Base-by-base conservation (phyloP, 2,797 vertebrate genomes). In the Anableps anableps region DNA sequence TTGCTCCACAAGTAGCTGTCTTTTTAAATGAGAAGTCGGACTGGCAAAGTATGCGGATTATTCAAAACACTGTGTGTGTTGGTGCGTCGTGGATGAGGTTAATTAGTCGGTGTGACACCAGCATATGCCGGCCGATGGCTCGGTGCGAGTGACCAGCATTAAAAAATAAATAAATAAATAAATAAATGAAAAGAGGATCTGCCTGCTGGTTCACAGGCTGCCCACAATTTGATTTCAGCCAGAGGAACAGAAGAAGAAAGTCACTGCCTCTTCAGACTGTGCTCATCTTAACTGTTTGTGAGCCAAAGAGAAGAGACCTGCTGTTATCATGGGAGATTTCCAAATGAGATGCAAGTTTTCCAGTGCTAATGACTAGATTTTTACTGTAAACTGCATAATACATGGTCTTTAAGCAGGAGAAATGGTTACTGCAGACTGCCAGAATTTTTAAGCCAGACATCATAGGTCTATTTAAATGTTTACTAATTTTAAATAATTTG, bases 81-180 rank as follows among this genome's bases (percentile, higher is more conserved):
- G 85, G 72, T 79, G 78, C 26, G 29, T 73, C 77, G 75, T 31
- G 84, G 79, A 68, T 43, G 80, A 82, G 88, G 87, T 90, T 91
- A 89, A 93, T 92, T 92, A 86, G 90, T 88, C 84, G 72, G 70
- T 85, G 90, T 53, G 75, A 91, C 83, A 80, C 84, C 84, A 89
- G 82, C 89, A 90, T 85, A 90, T 91, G 91, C 85, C 51, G 45
- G 70, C 77, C 29, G 60, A 84, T 89, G 83, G 86, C 89, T 92
- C 74, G 82, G 83, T 62, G 83, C 76, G 80, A 88, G 88, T 45
- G 73, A 79, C 87, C 89, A 72, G 84, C 76, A 84, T 84, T 87
- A 85, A 60, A 48, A 11, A 62, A 31, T n/a, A n/a, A 72, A 43
- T 11, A 68, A 51, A 75, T 62, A 75, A 76, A 64, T 48, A 50